A percentile compares a stretch with the other conserved stretches of the same genome.
phyloP scores from a whole-genome alignment of 2,797 vertebrate species.

The Lates japonicus region DNA sequence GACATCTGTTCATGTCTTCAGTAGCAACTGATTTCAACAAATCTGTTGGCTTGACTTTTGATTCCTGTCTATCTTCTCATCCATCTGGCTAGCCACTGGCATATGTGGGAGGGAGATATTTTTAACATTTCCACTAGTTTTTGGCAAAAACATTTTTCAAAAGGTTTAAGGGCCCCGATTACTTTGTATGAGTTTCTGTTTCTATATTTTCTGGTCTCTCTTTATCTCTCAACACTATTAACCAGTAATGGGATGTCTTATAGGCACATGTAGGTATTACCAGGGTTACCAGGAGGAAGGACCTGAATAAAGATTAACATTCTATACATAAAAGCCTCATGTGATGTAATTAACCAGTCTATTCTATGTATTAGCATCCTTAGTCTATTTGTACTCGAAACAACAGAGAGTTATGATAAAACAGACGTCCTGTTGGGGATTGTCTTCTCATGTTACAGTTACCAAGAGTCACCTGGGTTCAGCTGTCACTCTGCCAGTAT shows the following conservation, averaged over 20 bases:
- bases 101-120: constrained; percentile 51
- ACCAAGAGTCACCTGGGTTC: constrained; percentile 28
- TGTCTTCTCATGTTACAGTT: constrained; percentile 48
- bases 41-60: constrained; percentile 32
- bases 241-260: constrained; percentile 54
- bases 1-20: constrained; percentile 45
- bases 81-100: constrained; percentile 30
- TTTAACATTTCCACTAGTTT: constrained; percentile 45
- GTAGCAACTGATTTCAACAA: constrained; percentile 15
- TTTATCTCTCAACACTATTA: constrained; percentile 28
- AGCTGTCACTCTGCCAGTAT: constrained; percentile 24
- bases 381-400: constrained; percentile 40
- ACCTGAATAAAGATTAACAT: constrained; percentile 72
- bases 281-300: constrained; percentile 60
- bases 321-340: constrained; percentile 61
- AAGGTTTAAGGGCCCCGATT: constrained; percentile 37
- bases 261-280: constrained; percentile 80
- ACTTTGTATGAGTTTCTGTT: constrained; percentile 22
- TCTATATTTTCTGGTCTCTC: constrained; percentile 15
- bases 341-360: constrained; percentile 52
- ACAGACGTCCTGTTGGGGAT: constrained; percentile 36
- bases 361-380: constrained; percentile 48
- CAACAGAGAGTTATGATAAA: constrained; percentile 40
- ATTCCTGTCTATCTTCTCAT: constrained; percentile 19
- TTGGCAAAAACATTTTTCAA: constrained; percentile 44